These are phyloP conservation scores for Amphipoea lucens DNA, from an alignment of 2,888 invertebrate species.

Conservation along the genomic window DNA sequence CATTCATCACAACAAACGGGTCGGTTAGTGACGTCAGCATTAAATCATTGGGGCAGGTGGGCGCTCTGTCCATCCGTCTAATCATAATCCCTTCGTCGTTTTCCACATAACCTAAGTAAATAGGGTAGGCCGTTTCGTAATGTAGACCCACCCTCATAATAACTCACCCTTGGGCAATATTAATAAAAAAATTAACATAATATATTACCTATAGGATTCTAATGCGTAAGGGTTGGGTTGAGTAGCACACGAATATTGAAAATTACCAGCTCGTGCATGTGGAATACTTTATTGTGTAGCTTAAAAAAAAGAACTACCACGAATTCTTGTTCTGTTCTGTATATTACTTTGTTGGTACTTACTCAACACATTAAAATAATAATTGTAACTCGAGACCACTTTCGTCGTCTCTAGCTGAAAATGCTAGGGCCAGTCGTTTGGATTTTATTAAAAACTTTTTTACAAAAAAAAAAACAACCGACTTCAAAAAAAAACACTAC, in stretches of 20 bases:
- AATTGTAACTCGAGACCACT: neutral
- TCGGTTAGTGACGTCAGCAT: neutral
- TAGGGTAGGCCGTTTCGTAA: conserved; percentile 5
- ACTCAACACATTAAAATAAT: neutral
- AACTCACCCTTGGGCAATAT: conserved; percentile 28
- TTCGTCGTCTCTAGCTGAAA: no score
- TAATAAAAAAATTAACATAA: conserved; percentile 10
- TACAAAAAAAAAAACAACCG: no score
- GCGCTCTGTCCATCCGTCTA: neutral
- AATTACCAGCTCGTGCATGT: no score
- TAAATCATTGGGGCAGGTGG: conserved; percentile 40
- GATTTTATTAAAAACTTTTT: no score
- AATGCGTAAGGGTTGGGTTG: neutral
- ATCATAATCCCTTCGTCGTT: conserved; percentile 34
- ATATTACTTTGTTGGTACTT: no score
- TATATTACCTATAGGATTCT: no score
- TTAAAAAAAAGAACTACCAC: neutral
- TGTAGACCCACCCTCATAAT: conserved; percentile 27
- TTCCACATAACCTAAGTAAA: conserved; percentile 3
- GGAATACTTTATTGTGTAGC: neutral
- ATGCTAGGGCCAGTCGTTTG: neutral
- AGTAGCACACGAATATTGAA: neutral
- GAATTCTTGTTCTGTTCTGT: no score
- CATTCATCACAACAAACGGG: neutral
- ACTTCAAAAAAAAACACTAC: no score